phyloP scores from a whole-genome alignment of 2,113 vertebrate species.

The Gymnorhina tibicen region DNA sequence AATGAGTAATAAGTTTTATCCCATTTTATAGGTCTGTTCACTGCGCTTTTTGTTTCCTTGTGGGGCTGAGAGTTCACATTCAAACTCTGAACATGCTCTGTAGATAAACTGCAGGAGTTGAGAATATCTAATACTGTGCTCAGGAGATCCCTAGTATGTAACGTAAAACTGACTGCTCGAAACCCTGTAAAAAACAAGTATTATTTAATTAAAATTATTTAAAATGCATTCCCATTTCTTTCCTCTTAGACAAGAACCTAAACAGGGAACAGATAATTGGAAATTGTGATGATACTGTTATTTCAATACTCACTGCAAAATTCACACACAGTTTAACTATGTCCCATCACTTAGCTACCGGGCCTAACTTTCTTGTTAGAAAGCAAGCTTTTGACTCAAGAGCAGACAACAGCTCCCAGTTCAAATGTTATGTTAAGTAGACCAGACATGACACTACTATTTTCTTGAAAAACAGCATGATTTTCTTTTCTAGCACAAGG shows the following conservation, averaged over 20 bases:
- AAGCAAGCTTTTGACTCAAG: neutral
- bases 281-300: neutral
- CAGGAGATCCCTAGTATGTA: conserved; percentile 85
- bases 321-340: neutral
- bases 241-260: neutral
- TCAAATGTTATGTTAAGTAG: neutral
- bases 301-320: neutral
- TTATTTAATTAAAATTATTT: neutral
- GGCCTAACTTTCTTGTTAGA: neutral
- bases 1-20: conserved; percentile 92
- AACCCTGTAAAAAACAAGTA: conserved; percentile 81
- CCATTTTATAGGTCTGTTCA: conserved; percentile 91
- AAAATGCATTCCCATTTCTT: neutral
- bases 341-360: neutral
- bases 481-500: neutral
- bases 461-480: neutral
- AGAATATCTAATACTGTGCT: conserved; percentile 90
- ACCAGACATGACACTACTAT: neutral
- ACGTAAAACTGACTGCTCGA: conserved; percentile 88
- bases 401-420: neutral
- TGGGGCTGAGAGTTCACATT: conserved; percentile 39
- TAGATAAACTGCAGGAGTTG: conserved; percentile 89
- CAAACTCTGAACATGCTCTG: conserved; percentile 81
- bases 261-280: neutral
- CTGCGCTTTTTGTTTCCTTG: conserved; percentile 36